These are phyloP conservation scores for Temnothorax nylanderi DNA, from an alignment of 1,140 invertebrate species.

Conservation along the genomic window DNA sequence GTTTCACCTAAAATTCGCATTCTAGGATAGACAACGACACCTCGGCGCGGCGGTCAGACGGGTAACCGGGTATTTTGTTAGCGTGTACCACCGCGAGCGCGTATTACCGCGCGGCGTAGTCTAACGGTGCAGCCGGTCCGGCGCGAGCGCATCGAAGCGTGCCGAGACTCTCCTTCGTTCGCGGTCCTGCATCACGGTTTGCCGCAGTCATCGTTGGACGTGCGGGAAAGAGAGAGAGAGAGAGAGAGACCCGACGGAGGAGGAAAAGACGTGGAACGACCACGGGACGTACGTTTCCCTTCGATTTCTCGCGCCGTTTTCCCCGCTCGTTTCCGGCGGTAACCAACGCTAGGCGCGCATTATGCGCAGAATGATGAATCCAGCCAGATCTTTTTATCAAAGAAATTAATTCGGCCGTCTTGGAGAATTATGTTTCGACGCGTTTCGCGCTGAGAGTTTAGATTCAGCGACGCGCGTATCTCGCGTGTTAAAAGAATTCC, in stretches of 20 bases:
- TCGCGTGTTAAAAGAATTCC: not conserved
- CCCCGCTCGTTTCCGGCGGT: not conserved
- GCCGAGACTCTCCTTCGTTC: constrained; percentile 62
- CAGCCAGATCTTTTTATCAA: not conserved
- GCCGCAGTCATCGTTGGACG: constrained; percentile 37
- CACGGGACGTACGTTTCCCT: constrained; percentile 1
- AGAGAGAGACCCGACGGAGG: not conserved
- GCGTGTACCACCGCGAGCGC: constrained; percentile 33
- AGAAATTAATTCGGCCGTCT: not conserved
- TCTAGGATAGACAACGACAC: constrained; percentile 21
- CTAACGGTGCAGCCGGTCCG: constrained; percentile 66
- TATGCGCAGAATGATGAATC: not conserved
- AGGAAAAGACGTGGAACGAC: not conserved
- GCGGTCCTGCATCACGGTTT: constrained; percentile 47
- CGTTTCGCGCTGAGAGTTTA: no score
- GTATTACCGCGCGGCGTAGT: constrained; percentile 46
- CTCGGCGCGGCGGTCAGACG: constrained; percentile 5
- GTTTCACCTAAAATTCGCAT: not conserved
- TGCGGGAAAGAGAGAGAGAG: not conserved
- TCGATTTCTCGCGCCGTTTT: constrained; percentile 23
- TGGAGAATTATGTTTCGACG: not conserved
- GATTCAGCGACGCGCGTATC: not conserved
- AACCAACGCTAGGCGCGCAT: not conserved
- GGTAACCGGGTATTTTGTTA: constrained; percentile 45
- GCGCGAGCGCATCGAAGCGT: constrained; percentile 69